phyloP scores from a whole-genome alignment of 2,113 vertebrate species.

The Grammomys dolichurus region DNA sequence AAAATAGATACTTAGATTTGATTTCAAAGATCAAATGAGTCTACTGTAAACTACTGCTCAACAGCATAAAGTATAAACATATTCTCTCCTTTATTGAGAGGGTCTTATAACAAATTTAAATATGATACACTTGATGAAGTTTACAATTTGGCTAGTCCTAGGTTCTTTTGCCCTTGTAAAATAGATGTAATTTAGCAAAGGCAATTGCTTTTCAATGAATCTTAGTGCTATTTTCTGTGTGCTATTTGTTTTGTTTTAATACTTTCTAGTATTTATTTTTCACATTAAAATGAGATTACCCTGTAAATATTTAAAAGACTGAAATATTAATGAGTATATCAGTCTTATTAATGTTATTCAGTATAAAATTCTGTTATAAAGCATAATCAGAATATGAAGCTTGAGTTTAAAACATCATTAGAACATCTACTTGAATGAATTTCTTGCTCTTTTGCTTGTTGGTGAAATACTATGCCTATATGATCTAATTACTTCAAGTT shows the following conservation, averaged over 20 bases:
- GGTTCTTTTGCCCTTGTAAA: neutral
- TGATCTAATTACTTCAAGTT: neutral
- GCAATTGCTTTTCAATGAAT: neutral
- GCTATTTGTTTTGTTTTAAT: constrained; percentile 4
- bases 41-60: neutral
- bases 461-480: neutral
- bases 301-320: neutral
- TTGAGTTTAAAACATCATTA: constrained; percentile 33
- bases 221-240: neutral
- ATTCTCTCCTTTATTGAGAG: neutral
- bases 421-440: neutral
- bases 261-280: constrained; percentile 39
- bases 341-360: neutral
- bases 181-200: neutral
- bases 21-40: neutral
- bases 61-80: neutral
- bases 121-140: neutral
- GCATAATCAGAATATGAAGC: neutral
- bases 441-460: neutral
- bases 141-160: neutral
- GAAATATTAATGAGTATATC: constrained; percentile 16
- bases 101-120: neutral
- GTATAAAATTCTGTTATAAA: neutral
- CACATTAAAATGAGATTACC: neutral
- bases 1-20: neutral